A percentile compares a stretch with the other conserved stretches of the same genome.
Conservation (phyloP, 2,797 vertebrate species). For the Poecile montanus region DNA sequence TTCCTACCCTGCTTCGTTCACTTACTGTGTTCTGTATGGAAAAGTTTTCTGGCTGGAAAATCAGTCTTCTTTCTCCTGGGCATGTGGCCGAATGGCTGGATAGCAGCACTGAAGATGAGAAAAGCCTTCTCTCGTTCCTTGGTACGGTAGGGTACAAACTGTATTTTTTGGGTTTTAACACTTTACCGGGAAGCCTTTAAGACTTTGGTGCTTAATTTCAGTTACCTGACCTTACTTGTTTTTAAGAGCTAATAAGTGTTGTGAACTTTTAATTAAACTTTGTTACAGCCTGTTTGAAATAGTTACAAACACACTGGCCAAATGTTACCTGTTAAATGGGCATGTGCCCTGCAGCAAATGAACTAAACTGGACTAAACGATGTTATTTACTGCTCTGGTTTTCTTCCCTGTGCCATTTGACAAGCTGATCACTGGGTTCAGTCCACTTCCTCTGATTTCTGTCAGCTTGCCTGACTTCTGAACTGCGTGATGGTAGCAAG, state of each 20-base stretch:
- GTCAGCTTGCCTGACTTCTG: neutral
- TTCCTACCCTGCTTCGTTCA: slow-evolving; percentile 58
- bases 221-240: neutral
- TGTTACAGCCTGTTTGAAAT: slow-evolving; percentile 15
- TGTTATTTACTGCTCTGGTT: neutral
- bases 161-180: neutral
- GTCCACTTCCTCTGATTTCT: neutral
- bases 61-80: slow-evolving; percentile 83
- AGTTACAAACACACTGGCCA: neutral
- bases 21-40: slow-evolving; percentile 77
- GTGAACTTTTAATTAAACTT: neutral
- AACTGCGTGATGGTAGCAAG: neutral
- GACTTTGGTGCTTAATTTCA: slow-evolving; percentile 30
- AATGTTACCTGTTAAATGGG: slow-evolving; percentile 8
- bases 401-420: slow-evolving; percentile 1
- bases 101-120: slow-evolving; percentile 85
- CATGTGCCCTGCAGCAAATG: neutral
- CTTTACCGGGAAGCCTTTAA: slow-evolving; percentile 48
- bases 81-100: slow-evolving; percentile 82
- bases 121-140: slow-evolving; percentile 84
- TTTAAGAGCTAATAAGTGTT: neutral
- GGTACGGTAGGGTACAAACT: slow-evolving; percentile 80
- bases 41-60: slow-evolving; percentile 83
- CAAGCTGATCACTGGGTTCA: neutral
- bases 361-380: neutral